Conservation (phyloP, 2,113 vertebrate species). For the Dromiciops gliroides region DNA sequence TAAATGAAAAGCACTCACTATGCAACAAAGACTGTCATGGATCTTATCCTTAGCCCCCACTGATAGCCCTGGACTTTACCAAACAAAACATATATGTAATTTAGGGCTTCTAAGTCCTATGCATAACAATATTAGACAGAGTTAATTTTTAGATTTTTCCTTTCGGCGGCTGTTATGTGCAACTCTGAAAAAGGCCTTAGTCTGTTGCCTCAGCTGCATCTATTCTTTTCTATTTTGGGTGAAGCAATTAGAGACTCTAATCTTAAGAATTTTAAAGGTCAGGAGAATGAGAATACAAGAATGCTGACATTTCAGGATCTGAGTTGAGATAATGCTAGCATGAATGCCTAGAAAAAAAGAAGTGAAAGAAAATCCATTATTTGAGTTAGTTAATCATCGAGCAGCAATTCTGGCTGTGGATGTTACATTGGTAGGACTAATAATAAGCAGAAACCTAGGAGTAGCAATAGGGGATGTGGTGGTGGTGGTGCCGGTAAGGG, state of each 20-base stretch:
- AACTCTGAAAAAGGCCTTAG: neutral
- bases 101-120: neutral
- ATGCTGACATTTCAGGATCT: neutral
- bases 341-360: neutral
- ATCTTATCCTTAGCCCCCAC: neutral
- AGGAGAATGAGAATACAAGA: neutral
- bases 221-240: neutral
- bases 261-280: neutral
- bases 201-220: neutral
- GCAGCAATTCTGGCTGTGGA: neutral
- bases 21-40: neutral
- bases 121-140: neutral
- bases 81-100: neutral
- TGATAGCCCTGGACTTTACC: neutral
- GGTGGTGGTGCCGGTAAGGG: neutral
- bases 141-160: neutral
- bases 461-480: neutral
- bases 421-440: neutral
- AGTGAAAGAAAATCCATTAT: neutral
- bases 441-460: neutral
- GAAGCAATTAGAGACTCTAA: neutral
- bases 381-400: neutral
- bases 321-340: neutral
- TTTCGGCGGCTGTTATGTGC: neutral
- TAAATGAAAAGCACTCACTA: neutral